Conservation (phyloP, 2,797 vertebrate genomes). For the Tolypeutes matacus region DNA sequence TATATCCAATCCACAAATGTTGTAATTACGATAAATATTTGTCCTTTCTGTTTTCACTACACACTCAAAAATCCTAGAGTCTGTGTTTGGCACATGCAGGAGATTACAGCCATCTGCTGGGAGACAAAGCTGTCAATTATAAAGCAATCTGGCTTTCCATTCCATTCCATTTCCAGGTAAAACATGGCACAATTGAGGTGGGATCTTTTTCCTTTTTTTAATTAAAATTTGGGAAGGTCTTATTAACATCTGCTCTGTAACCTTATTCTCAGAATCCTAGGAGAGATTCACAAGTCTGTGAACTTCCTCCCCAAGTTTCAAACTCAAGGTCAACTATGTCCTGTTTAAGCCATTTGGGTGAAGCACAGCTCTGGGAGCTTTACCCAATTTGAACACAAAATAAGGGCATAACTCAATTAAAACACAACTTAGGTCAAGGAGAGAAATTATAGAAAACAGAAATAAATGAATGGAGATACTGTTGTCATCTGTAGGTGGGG, state of each 20-base stretch:
- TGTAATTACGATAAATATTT: constrained; percentile 86
- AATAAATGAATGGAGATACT: not conserved
- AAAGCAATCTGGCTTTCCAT: constrained; percentile 75
- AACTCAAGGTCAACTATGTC: not conserved
- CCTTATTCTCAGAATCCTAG: not conserved
- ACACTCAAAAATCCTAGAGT: constrained; percentile 79
- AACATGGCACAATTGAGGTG: not conserved
- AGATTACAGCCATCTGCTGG: constrained; percentile 83
- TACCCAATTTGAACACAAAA: constrained; percentile 47
- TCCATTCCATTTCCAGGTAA: constrained; percentile 71
- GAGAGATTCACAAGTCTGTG: constrained; percentile 25
- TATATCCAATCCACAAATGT: constrained; percentile 77
- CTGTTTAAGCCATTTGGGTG: not conserved
- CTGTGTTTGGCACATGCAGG: constrained; percentile 79
- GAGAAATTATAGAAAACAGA: constrained; percentile 37
- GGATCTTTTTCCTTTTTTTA: not conserved
- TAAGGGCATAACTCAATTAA: constrained; percentile 44
- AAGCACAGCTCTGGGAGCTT: constrained; percentile 7
- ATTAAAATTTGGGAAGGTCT: constrained; percentile 28
- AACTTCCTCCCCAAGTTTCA: not conserved
- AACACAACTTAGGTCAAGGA: constrained; percentile 26
- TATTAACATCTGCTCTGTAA: not conserved
- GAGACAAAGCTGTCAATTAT: constrained; percentile 83
- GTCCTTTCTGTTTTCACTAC: constrained; percentile 82
- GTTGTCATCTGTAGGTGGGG: not conserved